Base-by-base conservation (phyloP, 2,113 vertebrate genomes). In the Tauraco erythrolophus region DNA sequence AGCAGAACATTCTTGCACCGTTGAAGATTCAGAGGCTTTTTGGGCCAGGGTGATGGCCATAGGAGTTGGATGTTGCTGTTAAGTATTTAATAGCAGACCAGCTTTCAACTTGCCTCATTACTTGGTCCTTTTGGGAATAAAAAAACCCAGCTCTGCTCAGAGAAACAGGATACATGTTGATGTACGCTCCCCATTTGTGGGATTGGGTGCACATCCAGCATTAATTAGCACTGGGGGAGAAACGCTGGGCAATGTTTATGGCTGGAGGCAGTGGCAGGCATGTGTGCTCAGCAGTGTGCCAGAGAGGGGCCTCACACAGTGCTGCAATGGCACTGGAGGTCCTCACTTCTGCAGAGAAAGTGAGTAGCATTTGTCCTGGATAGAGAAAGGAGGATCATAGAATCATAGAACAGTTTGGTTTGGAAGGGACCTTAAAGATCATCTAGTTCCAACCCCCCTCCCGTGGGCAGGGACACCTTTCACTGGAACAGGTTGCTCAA, bases 301-400 rank as follows among this genome's bases (percentile, higher is more conserved):
- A 3, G 21, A 2, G 37, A 1, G 25, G 16, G 13, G 9, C 56
- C 78, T 74, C 0, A 0, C 2, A 1, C 41, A 33, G 15, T 37
- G 28, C 45, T 48, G 2, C 0, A 1, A 14, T 27, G 16, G 7
- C 19, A 8, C 43, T 64, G 53, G 9, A 43, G 7, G 18, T 19
- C 27, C 30, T 65, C 58, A 12, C 15, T 76, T 60, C 62, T 65
- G 30, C 41, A 48, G 58, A 43, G 19, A 76, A 62, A 68, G 46
- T 7, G 14, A 43, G 14, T 25, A 14, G 11, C 18, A 9, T 53
- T 51, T 30, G 33, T 69, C 18, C 30, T 21, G 57, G 39, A 11
- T 19, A 37, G 10, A 58, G n/a, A 76, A 72, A 71, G 25, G 12
- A 72, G 21, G 7, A 56, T 43, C 41, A 43, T 43, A 43, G 41